These are phyloP conservation scores for Lepus europaeus DNA, from an alignment of 2,113 vertebrate genomes.

Conservation along the genomic window DNA sequence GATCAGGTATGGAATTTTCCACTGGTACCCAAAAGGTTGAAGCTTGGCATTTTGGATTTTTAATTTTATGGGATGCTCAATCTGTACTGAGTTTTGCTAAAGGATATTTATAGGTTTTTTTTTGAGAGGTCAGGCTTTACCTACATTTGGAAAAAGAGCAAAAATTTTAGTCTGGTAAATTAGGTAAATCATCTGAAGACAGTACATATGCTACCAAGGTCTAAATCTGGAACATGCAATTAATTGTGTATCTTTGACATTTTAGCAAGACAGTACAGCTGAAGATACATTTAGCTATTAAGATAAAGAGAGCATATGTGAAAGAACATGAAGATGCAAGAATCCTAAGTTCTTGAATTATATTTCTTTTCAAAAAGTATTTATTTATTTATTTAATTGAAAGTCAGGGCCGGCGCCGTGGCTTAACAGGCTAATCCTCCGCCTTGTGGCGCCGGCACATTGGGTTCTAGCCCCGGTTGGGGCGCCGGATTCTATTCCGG, in stretches of 20 bases:
- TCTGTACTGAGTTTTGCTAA: background rate
- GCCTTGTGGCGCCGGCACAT: too few relatives aligned
- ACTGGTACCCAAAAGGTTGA: background rate
- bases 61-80: background rate
- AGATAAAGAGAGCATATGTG: background rate
- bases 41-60: background rate
- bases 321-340: background rate
- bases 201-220: slow-evolving; percentile 42
- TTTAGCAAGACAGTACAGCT: background rate
- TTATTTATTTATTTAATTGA: too few relatives aligned
- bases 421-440: too few relatives aligned
- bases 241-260: slow-evolving; percentile 11
- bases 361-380: too few relatives aligned
- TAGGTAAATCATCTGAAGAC: slow-evolving; percentile 47
- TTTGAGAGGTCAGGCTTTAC: background rate
- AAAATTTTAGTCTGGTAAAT: slow-evolving; percentile 44
- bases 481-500: too few relatives aligned
- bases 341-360: background rate
- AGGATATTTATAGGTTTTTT: background rate
- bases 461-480: too few relatives aligned
- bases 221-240: background rate
- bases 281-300: background rate
- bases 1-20: background rate
- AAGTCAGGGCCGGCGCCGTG: too few relatives aligned
- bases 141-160: slow-evolving; percentile 43